Conservation (phyloP, 2,888 invertebrate genomes). For the Hecatera dysodea region DNA sequence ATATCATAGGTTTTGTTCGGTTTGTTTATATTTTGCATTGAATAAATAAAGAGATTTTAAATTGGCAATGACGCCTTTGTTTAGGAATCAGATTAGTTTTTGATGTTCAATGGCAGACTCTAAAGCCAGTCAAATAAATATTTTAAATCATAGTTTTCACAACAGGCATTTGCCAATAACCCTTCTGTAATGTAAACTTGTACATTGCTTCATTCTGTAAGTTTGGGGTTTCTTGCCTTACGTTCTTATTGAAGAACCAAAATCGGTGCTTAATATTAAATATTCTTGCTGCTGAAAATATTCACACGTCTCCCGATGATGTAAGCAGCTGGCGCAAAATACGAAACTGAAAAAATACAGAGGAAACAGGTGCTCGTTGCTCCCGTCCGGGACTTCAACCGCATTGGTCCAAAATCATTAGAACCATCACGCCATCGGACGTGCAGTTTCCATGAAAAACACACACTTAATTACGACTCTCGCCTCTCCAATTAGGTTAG, state of each 20-base stretch:
- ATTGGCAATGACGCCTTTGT: conserved; percentile 28
- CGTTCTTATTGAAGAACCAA: background rate
- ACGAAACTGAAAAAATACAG: background rate
- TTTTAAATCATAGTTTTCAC: no score
- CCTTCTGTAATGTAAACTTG: background rate
- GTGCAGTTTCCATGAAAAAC: conserved; percentile 54
- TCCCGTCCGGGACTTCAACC: conserved; percentile 1
- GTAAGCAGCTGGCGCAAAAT: background rate
- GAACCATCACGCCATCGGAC: conserved; percentile 43
- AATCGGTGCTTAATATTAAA: conserved; percentile 3
- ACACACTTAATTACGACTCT: conserved; percentile 64
- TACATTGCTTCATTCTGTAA: no score
- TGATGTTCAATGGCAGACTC: background rate
- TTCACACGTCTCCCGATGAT: background rate
- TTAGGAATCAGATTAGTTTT: conserved; percentile 16
- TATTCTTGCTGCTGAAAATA: background rate
- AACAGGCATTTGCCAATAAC: background rate
- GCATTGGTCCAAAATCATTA: conserved; percentile 41
- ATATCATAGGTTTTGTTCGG: conserved; percentile 15
- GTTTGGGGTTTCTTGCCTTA: no score
- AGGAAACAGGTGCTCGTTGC: conserved; percentile 11
- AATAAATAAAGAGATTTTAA: conserved; percentile 40
- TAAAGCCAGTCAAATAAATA: no score
- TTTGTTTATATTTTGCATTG: conserved; percentile 25
- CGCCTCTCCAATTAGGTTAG: conserved; percentile 68